Conservation (phyloP, 2,113 vertebrate genomes). For the Aphyosemion australe region DNA sequence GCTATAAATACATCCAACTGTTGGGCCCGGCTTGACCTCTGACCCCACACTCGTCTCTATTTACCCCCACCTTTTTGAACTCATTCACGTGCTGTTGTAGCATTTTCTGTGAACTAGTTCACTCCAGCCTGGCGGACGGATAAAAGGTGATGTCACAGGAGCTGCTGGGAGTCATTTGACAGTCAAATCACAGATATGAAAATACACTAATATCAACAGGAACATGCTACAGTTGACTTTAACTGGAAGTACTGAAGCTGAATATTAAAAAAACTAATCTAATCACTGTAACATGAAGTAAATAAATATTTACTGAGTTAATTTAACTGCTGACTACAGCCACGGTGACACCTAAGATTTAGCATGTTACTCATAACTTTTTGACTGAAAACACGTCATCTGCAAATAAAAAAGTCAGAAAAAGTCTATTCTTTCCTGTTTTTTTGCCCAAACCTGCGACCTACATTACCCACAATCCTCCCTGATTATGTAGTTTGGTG, state of each 20-base stretch:
- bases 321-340: too few relatives aligned
- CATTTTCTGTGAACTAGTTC: constrained; percentile 7
- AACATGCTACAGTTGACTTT: not conserved
- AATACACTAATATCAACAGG: not conserved
- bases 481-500: not conserved
- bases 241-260: not conserved
- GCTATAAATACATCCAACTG: constrained; percentile 84
- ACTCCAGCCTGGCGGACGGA: constrained; percentile 2
- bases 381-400: too few relatives aligned
- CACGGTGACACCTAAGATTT: too few relatives aligned
- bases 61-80: not conserved
- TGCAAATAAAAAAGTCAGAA: too few relatives aligned
- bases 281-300: too few relatives aligned
- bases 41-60: constrained; percentile 48
- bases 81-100: constrained; percentile 54
- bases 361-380: too few relatives aligned
- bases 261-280: not conserved
- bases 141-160: not conserved
- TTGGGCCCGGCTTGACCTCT: constrained; percentile 52
- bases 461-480: not conserved
- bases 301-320: too few relatives aligned
- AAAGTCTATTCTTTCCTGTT: too few relatives aligned
- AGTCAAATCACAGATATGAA: constrained; percentile 43
- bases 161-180: constrained; percentile 37
- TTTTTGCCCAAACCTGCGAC: not conserved